phyloP scores from a whole-genome alignment of 2,888 invertebrate species.

The Tubulanus polymorphus region DNA sequence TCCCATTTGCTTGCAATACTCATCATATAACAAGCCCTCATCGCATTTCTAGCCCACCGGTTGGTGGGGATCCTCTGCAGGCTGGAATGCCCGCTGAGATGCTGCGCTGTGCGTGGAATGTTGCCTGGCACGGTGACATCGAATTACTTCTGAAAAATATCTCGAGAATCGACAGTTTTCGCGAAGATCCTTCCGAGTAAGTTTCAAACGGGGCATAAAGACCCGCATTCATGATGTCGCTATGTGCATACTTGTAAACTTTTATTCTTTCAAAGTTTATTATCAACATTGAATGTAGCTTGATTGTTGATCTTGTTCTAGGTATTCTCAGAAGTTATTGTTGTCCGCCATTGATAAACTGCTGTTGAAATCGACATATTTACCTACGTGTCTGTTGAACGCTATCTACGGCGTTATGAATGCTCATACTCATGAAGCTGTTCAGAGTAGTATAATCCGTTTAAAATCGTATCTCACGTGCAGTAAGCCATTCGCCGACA shows the following conservation, averaged over 20 bases:
- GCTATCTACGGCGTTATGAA: slow-evolving; percentile 35
- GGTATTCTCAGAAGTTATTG: slow-evolving; percentile 31
- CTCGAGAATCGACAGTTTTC: slow-evolving; percentile 13
- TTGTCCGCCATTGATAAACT: slow-evolving; percentile 30
- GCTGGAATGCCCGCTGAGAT: slow-evolving; percentile 34
- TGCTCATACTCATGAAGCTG: slow-evolving; percentile 40
- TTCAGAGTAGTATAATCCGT: slow-evolving; percentile 27
- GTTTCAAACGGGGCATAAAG: background rate
- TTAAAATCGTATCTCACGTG: slow-evolving; percentile 29
- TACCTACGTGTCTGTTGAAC: slow-evolving; percentile 32
- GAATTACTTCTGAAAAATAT: slow-evolving; percentile 29
- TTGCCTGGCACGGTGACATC: slow-evolving; percentile 45
- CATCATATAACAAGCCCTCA: slow-evolving; percentile 40
- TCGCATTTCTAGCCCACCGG: slow-evolving; percentile 24
- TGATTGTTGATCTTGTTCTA: slow-evolving; percentile 13
- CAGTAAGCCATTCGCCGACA: background rate
- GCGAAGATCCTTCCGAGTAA: slow-evolving; percentile 1
- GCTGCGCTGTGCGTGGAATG: slow-evolving; percentile 43
- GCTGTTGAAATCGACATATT: slow-evolving; percentile 29
- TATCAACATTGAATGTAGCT: slow-evolving; percentile 4
- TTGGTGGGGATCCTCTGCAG: slow-evolving; percentile 35
- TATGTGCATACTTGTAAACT: too few species aligned
- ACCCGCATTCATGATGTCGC: too few species aligned
- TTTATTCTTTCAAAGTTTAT: too few species aligned
- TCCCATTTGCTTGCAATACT: slow-evolving; percentile 38